Conservation (phyloP, 2,888 invertebrate genomes). For the Silvanus unidentatus region DNA sequence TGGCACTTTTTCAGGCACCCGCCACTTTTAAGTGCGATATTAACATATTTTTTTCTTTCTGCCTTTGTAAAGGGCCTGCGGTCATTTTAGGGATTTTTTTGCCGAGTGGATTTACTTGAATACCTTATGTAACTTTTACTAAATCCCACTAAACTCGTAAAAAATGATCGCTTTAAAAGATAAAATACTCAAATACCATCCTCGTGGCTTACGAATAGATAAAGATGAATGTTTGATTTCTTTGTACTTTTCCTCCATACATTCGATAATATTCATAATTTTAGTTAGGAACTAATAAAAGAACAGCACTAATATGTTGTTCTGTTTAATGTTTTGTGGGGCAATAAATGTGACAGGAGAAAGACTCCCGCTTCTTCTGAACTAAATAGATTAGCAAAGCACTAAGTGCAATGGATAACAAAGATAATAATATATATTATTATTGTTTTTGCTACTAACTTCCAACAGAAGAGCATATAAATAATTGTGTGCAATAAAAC, state of each 20-base stretch:
- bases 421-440: too few species aligned
- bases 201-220: background rate
- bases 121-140: slow-evolving; percentile 2
- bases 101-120: slow-evolving; percentile 5
- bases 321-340: slow-evolving; percentile 17
- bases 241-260: too few species aligned
- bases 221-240: background rate
- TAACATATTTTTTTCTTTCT: slow-evolving; percentile 33
- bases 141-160: too few species aligned
- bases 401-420: too few species aligned
- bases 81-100: slow-evolving; percentile 30
- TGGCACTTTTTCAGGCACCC: slow-evolving; percentile 21
- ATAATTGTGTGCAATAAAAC: too few species aligned
- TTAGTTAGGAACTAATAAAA: too few species aligned
- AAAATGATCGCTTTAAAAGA: background rate
- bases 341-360: slow-evolving; percentile 20
- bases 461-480: too few species aligned
- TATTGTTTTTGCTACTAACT: too few species aligned
- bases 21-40: slow-evolving; percentile 28
- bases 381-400: too few species aligned
- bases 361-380: slow-evolving; percentile 7
- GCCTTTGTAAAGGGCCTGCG: slow-evolving; percentile 23
- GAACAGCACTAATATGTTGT: too few species aligned
- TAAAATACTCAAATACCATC: background rate
- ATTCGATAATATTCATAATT: too few species aligned